These are phyloP conservation scores for Phalera bucephala DNA, from an alignment of 2,888 invertebrate genomes.

Conservation along the genomic window DNA sequence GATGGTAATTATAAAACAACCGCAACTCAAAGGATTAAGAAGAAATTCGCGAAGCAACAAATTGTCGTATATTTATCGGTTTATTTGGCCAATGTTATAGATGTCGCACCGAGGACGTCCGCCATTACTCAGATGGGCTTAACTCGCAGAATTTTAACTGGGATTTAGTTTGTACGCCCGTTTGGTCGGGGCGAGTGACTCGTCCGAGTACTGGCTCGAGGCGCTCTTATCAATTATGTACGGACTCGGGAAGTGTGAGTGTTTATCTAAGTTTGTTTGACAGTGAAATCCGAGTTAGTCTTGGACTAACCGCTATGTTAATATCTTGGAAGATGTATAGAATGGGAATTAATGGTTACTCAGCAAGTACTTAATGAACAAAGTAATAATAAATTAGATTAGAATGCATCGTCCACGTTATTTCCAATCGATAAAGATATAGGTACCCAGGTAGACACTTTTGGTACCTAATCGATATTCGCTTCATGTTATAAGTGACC, in stretches of 20 bases:
- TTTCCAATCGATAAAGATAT: too few relatives aligned
- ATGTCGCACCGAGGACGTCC: conserved; percentile 50
- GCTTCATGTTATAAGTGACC: too few relatives aligned
- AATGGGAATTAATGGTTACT: too few relatives aligned
- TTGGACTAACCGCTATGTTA: too few relatives aligned
- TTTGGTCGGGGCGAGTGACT: conserved; percentile 27
- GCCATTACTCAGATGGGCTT: conserved; percentile 68
- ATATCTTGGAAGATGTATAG: too few relatives aligned
- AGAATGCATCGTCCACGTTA: too few relatives aligned
- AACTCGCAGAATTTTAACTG: conserved; percentile 75
- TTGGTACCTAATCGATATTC: too few relatives aligned
- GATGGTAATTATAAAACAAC: conserved; percentile 8
- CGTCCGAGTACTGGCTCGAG: neutral
- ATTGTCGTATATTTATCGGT: conserved; percentile 56
- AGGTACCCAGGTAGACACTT: too few relatives aligned
- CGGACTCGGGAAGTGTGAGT: neutral
- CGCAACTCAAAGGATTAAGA: conserved; percentile 12
- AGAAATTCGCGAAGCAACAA: conserved; percentile 42
- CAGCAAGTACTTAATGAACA: too few relatives aligned
- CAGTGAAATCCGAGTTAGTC: neutral
- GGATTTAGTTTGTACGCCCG: conserved; percentile 48
- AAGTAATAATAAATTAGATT: too few relatives aligned
- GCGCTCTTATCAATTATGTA: neutral
- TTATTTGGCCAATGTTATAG: conserved; percentile 61
- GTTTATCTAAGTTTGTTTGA: neutral